phyloP scores from a whole-genome alignment of 2,797 vertebrate genomes.

The Danio jaintianensis region DNA sequence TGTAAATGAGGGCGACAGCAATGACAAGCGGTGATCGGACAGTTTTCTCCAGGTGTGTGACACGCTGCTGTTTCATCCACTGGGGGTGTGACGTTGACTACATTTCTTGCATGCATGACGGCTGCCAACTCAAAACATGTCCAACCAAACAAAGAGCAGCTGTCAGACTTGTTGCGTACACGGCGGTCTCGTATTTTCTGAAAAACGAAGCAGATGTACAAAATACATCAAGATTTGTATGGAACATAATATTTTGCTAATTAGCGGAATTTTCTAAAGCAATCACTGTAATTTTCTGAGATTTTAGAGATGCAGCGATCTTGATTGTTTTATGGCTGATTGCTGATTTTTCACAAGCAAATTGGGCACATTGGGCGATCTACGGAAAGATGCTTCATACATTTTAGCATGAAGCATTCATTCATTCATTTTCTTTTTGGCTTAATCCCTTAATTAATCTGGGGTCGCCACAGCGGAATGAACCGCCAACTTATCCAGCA shows the following conservation, averaged over 20 bases:
- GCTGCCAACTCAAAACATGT: slow-evolving; percentile 6
- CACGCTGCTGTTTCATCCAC: background rate
- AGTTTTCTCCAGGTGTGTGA: slow-evolving; percentile 24
- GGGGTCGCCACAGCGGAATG: no score
- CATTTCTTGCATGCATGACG: background rate
- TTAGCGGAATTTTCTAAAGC: background rate
- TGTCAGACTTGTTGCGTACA: slow-evolving; percentile 16
- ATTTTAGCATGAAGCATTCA: no score
- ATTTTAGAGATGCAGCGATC: no score
- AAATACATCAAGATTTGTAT: slow-evolving; percentile 21
- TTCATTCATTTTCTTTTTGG: no score
- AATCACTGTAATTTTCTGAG: background rate
- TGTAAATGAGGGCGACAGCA: background rate
- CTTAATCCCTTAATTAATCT: no score
- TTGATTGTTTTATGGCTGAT: no score
- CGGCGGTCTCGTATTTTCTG: slow-evolving; percentile 7
- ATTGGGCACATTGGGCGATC: no score
- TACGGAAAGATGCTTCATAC: no score
- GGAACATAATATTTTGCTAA: slow-evolving; percentile 6
- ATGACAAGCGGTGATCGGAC: slow-evolving; percentile 11
- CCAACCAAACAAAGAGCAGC: background rate
- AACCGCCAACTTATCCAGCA: no score
- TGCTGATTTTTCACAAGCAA: no score
- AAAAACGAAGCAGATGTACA: slow-evolving; percentile 24
- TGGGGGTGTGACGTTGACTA: slow-evolving; percentile 29